A percentile compares a stretch with the other conserved stretches of the same genome.
phyloP scores from a whole-genome alignment of 2,113 vertebrate genomes.

The Gallinago jamesoni region DNA sequence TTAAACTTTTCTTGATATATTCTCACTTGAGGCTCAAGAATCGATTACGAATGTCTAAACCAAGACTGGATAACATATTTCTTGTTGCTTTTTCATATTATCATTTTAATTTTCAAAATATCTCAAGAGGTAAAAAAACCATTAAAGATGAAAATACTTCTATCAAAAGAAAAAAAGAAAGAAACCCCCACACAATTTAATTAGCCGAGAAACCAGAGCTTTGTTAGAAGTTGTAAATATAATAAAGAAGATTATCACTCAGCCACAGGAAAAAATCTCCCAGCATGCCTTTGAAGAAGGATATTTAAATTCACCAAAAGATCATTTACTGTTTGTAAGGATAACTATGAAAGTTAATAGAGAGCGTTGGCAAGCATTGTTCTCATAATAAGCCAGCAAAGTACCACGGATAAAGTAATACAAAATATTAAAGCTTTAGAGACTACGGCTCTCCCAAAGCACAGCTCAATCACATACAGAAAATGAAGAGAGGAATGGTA shows the following conservation, averaged over 20 bases:
- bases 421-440: constrained; percentile 19
- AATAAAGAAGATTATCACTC: constrained; percentile 20
- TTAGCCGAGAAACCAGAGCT: constrained; percentile 26
- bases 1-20: constrained; percentile 13
- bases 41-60: constrained; percentile 1
- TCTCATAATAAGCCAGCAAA: constrained; percentile 28
- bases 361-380: neutral
- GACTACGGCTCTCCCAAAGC: constrained; percentile 21
- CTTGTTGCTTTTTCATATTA: constrained; percentile 13
- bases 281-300: constrained; percentile 10
- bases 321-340: constrained; percentile 54
- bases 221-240: constrained; percentile 38
- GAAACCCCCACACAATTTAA: neutral
- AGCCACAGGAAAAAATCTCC: neutral
- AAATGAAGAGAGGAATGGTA: neutral
- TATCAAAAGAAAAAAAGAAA: neutral
- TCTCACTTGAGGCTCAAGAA: constrained; percentile 19
- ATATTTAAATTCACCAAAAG: constrained; percentile 47
- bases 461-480: constrained; percentile 14
- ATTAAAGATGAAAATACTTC: constrained; percentile 11
- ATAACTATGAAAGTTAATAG: constrained; percentile 45
- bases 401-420: constrained; percentile 9
- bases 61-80: neutral
- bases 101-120: constrained; percentile 41
- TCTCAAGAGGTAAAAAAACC: constrained; percentile 36